Conservation (phyloP, 2,113 vertebrate genomes). For the Nipponia nippon region DNA sequence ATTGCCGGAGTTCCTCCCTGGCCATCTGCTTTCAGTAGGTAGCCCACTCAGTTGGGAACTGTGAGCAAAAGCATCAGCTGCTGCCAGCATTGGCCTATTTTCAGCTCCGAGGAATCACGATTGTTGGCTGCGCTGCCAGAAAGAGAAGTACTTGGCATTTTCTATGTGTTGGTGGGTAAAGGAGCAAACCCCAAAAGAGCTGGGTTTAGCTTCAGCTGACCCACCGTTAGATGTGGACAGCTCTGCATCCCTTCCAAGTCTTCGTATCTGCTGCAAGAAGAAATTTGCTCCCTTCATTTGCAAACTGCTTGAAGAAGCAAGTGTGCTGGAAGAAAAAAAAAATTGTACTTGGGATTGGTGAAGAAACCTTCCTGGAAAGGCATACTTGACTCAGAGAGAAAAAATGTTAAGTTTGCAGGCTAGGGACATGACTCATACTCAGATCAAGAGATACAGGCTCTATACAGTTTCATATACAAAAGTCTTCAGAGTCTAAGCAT, state of each 20-base stretch:
- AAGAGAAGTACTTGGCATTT: slow-evolving; percentile 32
- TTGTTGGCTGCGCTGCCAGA: not conserved
- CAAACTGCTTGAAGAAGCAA: not conserved
- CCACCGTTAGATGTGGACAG: rapidly evolving
- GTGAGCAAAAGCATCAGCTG: slow-evolving; percentile 54
- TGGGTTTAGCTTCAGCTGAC: not conserved
- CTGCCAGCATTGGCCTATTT: slow-evolving; percentile 47
- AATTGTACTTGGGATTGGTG: not conserved
- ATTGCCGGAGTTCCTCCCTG: slow-evolving; percentile 34
- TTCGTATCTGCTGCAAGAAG: not conserved
- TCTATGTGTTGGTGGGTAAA: not conserved
- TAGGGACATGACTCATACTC: not conserved
- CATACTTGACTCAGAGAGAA: not conserved
- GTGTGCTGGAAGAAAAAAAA: not conserved
- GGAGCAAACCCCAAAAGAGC: not conserved
- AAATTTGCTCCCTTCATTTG: not conserved
- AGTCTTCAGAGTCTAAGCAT: not conserved
- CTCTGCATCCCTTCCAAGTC: not conserved
- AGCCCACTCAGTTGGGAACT: slow-evolving; percentile 56
- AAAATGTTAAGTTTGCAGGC: not conserved
- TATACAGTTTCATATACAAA: not conserved
- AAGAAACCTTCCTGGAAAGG: not conserved
- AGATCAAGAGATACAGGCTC: not conserved
- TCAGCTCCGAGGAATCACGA: slow-evolving; percentile 61
- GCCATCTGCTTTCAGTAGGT: slow-evolving; percentile 56